Base-by-base conservation (phyloP, 2,113 vertebrate species). In the Sarotherodon lohbergeri region DNA sequence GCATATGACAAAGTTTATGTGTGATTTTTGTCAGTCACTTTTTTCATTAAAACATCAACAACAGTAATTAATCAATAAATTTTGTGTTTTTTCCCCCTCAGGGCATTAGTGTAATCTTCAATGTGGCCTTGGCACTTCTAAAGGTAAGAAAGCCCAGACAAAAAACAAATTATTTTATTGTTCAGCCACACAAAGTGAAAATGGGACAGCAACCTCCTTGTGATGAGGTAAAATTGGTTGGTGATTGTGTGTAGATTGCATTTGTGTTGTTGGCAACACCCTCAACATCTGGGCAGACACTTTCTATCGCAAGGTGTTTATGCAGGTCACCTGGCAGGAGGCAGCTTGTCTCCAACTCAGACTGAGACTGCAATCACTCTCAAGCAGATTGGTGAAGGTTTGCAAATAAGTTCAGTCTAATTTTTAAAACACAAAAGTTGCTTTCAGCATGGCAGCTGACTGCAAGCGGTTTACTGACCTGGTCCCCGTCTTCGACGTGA, bases 81-180 rank as follows among this genome's bases (percentile, higher is more conserved):
- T 76, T 48, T 32, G 43, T 16, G 27, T 61, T 61, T 48, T 87
- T 2, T 57, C 9, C 29, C 81, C 88, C 89, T 80, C 90, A 99
- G 99, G 99, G 99, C 88, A 99, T 99, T 96, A 99, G 98, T 93
- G 98, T 99, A 90, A 99, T 99, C 95, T 99, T 99, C 92, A 99
- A 99, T 1, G 98, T 99, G 63, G 98, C 99, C 56, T 96, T 99
- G 95, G 98, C 97, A 73, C 96, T 99, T 88, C 94, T 99, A 88
- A 99, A 99, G 97, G 99, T 99, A 96, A 95, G 93, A 2, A 14
- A 14, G 13, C 10, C 5, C 6, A 17, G 27, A 32, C 9, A 24
- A 14, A 17, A 13, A 9, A 8, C 3, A 0, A 73, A 50, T 19
- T 17, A 32, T 48, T 76, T 48, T 19, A 76, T 50, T 48, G 24